Percentiles rank a stretch among this genome's conserved stretches.
phyloP scores from a whole-genome alignment of 2,888 invertebrate genomes.

The Lepidochrysops patricia region DNA sequence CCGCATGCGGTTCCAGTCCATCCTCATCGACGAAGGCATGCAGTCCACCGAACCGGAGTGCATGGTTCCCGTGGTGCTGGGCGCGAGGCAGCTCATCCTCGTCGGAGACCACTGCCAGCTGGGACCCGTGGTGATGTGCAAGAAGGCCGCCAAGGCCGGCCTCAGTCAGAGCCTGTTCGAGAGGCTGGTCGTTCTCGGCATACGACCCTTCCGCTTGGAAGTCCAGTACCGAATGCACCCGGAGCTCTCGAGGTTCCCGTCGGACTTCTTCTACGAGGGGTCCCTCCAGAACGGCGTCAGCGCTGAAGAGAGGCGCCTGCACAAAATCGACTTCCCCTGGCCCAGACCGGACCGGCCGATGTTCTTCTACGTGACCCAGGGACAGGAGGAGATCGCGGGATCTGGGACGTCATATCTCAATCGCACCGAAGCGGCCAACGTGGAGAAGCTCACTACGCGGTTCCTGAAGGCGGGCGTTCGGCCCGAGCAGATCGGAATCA shows the following conservation, averaged over 20 bases:
- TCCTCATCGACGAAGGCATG: constrained; percentile 97
- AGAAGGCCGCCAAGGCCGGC: constrained; percentile 97
- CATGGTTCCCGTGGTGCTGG: constrained; percentile 98
- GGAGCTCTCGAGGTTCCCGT: constrained; percentile 96
- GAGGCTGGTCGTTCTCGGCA: constrained; percentile 95
- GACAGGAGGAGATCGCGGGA: constrained; percentile 98
- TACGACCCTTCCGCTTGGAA: constrained; percentile 96
- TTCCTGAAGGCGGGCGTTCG: constrained; percentile 96
- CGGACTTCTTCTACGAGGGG: constrained; percentile 99
- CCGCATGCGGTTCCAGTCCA: constrained; percentile 94
- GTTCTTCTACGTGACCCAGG: constrained; percentile 99
- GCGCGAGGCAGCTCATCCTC: constrained; percentile 95
- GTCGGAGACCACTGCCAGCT: constrained; percentile 99
- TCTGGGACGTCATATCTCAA: constrained; percentile 99
- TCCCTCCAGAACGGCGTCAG: constrained; percentile 99
- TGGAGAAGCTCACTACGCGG: constrained; percentile 97
- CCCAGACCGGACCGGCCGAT: constrained; percentile 96
- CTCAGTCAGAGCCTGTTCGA: constrained; percentile 98
- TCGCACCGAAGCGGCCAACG: constrained; percentile 98
- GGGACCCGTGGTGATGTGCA: constrained; percentile 99
- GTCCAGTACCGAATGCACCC: constrained; percentile 99
- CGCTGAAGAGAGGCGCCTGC: constrained; percentile 92
- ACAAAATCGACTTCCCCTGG: constrained; percentile 97
- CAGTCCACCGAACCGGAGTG: constrained; percentile 98
- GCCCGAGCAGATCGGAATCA: constrained; percentile 98